Evolutionary conservation across 1,140 invertebrate species (phyloP).

Genomic region (Meteorus sp.): DNA sequence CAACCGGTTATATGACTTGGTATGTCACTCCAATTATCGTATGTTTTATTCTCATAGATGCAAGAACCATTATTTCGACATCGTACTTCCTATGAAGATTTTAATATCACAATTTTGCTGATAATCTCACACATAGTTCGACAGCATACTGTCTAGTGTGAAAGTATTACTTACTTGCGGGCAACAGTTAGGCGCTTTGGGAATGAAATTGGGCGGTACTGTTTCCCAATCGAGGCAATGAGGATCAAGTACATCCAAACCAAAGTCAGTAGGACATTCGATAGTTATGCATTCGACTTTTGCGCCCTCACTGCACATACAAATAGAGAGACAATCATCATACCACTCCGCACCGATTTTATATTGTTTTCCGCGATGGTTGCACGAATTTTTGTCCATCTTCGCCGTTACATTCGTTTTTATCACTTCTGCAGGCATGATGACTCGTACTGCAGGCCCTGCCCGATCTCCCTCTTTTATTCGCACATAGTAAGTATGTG

Average conservation of each 20-base stretch:
- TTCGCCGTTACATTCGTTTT: slow-evolving; percentile 51
- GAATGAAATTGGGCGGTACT: slow-evolving; percentile 69
- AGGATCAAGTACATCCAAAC: slow-evolving; percentile 78
- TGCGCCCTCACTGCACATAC: slow-evolving; percentile 64
- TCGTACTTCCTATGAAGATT: slow-evolving; percentile 64
- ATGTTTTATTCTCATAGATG: slow-evolving; percentile 67
- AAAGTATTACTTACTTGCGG: slow-evolving; percentile 57
- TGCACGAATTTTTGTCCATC: slow-evolving; percentile 53
- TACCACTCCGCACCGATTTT: slow-evolving; percentile 65
- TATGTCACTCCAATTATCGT: slow-evolving; percentile 61
- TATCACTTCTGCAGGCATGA: slow-evolving; percentile 47
- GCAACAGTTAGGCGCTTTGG: slow-evolving; percentile 79
- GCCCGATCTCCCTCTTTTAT: slow-evolving; percentile 43
- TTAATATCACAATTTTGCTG: too few species aligned
- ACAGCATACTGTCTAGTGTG: background rate
- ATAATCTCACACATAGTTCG: too few species aligned
- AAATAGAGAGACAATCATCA: slow-evolving; percentile 75
- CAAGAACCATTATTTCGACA: slow-evolving; percentile 81
- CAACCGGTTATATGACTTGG: slow-evolving; percentile 73
- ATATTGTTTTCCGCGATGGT: slow-evolving; percentile 64
- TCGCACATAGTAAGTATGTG: slow-evolving; percentile 51
- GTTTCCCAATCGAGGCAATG: slow-evolving; percentile 84
- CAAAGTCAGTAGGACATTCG: slow-evolving; percentile 80
- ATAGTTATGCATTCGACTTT: slow-evolving; percentile 71
- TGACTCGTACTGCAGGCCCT: slow-evolving; percentile 45